phyloP scores from a whole-genome alignment of 2,797 vertebrate species.

The Allobates femoralis region DNA sequence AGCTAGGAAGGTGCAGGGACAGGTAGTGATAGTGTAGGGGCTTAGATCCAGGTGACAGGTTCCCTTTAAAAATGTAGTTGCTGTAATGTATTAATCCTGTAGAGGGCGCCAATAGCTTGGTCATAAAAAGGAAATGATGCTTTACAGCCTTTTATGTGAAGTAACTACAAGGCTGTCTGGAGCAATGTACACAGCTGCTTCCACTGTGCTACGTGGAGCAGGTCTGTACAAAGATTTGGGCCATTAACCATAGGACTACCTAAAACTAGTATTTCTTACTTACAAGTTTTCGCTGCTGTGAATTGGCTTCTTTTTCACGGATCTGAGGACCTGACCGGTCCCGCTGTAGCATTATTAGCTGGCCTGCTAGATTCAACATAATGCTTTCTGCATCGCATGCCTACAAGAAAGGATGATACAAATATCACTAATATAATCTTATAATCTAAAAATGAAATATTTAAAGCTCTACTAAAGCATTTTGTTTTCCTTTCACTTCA shows the following conservation, averaged over 20 bases:
- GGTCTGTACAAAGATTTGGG: no score
- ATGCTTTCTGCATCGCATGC: constrained; percentile 96
- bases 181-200: no score
- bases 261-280: constrained; percentile 69
- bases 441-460: no score
- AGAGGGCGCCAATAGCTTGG: neutral
- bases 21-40: no score
- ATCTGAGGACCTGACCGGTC: constrained; percentile 97
- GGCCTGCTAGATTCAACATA: constrained; percentile 97
- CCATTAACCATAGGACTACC: neutral
- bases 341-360: constrained; percentile 97
- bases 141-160: neutral
- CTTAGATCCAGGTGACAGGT: no score
- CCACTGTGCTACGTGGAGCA: no score
- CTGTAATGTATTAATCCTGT: neutral
- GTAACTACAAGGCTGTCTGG: no score
- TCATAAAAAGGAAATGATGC: neutral
- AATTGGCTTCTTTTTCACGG: constrained; percentile 87
- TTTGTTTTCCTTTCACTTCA: no score
- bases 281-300: constrained; percentile 92
- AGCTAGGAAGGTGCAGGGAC: no score
- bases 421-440: neutral
- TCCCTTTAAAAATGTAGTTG: neutral
- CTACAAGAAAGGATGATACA: constrained; percentile 70
- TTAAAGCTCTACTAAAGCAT: no score